Evolutionary conservation across 2,113 vertebrate species (phyloP), one percentile per base, ranked within the genome.

Genomic region (Cairina moschata): DNA sequence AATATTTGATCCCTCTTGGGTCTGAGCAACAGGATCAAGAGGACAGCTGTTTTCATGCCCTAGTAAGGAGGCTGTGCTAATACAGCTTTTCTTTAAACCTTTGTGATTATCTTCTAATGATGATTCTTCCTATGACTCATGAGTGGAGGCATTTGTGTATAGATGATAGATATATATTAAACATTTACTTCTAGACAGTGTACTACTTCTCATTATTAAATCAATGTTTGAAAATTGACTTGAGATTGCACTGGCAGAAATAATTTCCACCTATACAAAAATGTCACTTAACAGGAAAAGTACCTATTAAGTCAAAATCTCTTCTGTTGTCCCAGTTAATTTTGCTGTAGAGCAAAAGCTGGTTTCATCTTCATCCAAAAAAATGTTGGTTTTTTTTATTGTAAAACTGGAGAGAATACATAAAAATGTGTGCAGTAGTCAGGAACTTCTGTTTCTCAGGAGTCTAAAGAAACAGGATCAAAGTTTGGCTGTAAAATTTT

Each of bases 221-320:
- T 87, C 81, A 92, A 46, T 62, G 28, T 55, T 90, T 2, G 2
- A 77, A 96, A 86, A 88, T 32, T 84, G 83, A 75, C 79, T 95
- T 88, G 55, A 62, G 44, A 92, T 36, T 78, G 69, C 71, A 75
- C 63, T 85, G 77, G 82, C 76, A 96, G 86, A 92, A 97, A 94
- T 96, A 83, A 97, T 96, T 97, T 93, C 94, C 84, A 93, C 86
- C 59, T 94, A 72, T 80, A 74, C 55, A 90, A 90, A 97, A 48
- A 94, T 88, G 82, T 93, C 74, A 84, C 52, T 90, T 88, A 63
- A 76, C 40, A 94, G 55, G 58, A 95, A 86, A 95, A 95, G n/a
- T 92, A 86, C 63, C 68, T 38, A 95, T 88, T 85, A 95, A 91
- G 94, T 86, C 40, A 94, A 93, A 97, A 82, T 88, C n/a, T 93